Percentiles rank a stretch among this genome's conserved stretches.
phyloP scores from a whole-genome alignment of 2,888 invertebrate genomes.

The Caenorhabditis panamensis region DNA sequence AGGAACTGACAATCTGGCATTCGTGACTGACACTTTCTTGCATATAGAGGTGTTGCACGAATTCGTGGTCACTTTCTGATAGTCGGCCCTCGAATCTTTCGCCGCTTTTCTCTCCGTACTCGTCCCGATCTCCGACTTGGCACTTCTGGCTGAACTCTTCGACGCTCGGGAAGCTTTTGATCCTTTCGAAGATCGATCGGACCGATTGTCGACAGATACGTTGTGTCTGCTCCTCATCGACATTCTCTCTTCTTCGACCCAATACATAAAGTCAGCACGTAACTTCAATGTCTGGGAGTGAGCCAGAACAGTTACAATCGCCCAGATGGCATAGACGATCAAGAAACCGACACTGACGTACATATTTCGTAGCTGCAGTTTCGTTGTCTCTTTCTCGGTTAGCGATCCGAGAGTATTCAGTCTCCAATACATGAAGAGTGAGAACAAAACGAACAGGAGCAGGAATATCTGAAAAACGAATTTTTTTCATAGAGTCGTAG shows the following conservation, averaged over 20 bases:
- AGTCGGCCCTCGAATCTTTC: constrained; percentile 40
- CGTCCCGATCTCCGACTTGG: constrained; percentile 58
- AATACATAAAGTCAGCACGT: constrained; percentile 76
- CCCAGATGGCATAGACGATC: constrained; percentile 69
- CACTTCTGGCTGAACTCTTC: constrained; percentile 64
- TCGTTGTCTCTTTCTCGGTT: constrained; percentile 64
- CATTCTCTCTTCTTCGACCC: constrained; percentile 75
- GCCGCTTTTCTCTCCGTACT: constrained; percentile 40
- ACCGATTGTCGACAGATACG: constrained; percentile 69
- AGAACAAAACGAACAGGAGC: constrained; percentile 63
- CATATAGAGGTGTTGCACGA: constrained; percentile 59
- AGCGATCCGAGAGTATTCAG: constrained; percentile 62
- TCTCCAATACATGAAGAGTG: constrained; percentile 64
- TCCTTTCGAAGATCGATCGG: constrained; percentile 67
- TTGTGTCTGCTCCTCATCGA: constrained; percentile 68
- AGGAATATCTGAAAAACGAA: constrained; percentile 61
- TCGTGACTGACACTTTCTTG: constrained; percentile 61
- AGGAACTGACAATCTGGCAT: constrained; percentile 68
- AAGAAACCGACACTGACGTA: constrained; percentile 71
- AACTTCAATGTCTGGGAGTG: constrained; percentile 69
- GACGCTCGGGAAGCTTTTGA: constrained; percentile 67
- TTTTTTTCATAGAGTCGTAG: too few relatives aligned
- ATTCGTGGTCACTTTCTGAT: constrained; percentile 54
- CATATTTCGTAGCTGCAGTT: constrained; percentile 68
- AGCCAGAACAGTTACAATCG: constrained; percentile 63